Evolutionary conservation across 2,113 vertebrate species (phyloP), one percentile per base, ranked within the genome.

Genomic region (Corythoichthys intestinalis): DNA sequence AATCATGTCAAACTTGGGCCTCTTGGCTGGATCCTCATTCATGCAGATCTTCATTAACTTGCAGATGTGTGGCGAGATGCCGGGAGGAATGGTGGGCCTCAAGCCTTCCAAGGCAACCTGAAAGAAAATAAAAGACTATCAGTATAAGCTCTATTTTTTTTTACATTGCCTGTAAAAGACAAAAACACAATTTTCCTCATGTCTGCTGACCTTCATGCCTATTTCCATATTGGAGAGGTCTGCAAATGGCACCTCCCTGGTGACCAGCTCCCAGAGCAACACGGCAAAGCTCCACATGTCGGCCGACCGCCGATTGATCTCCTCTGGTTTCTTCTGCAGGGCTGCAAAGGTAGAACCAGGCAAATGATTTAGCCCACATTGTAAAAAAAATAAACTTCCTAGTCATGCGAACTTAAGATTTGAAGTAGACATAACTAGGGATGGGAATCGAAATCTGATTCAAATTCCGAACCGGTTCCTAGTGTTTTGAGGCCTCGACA

Each of bases 211-310:
- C 95, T 99, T 99, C 97, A 99, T 99, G 82, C 97, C 97, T 1
- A 99, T 99, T 85, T 99, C 97, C 97, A 99, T 99, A 90, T 99
- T 98, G 73, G 97, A 99, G 46, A 99, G 89, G 74, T 99, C 96
- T 2, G 97, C 97, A 13, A 96, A 99, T 0, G 97, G 97, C 70
- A 99, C 97, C 75, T 99, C 97, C 2, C 97, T 92, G 9, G 96
- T 98, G 83, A 99, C 97, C 83, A 99, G 78, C 88, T 99, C 97
- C 97, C 97, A 99, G 17, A 98, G 91, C 86, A 99, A 89, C 77
- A 99, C 94, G 0, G 97, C 96, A 3, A 98, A 99, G 86, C 96
- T 99, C 97, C 96, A 98, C 96, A 98, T 99, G 86, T 99, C 96
- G 0, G 96, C 93, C 0, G 96, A 99, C 59, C 96, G 94, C 47